Evolutionary conservation across 2,797 vertebrate genomes (phyloP).

Genomic region (Euphonia xanthogaster): DNA sequence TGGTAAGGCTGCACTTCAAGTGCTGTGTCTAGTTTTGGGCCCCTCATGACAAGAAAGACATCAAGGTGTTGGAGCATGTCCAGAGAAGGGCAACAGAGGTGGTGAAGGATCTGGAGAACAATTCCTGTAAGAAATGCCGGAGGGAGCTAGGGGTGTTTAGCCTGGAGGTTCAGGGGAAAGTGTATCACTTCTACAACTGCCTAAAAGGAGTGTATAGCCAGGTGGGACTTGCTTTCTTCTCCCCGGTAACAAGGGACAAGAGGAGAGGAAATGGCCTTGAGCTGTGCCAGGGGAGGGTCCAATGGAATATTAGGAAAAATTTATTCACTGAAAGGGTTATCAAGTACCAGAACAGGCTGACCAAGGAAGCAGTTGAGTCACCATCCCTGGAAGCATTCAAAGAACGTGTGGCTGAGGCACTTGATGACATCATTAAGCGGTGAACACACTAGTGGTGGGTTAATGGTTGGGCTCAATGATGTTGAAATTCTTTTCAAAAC

Average conservation of each 20-base stretch:
- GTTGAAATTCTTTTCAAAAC: not conserved
- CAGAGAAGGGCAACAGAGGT: not conserved
- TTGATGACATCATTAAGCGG: not conserved
- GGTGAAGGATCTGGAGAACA: not conserved
- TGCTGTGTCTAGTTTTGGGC: not conserved
- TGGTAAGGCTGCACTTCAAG: not conserved
- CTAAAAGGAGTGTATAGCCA: not conserved
- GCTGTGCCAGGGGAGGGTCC: not conserved
- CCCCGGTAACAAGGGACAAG: not conserved
- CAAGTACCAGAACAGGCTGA: not conserved
- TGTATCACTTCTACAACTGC: not conserved
- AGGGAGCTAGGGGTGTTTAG: not conserved
- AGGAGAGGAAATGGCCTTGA: not conserved
- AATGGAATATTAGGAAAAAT: not conserved
- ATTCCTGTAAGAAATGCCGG: not conserved
- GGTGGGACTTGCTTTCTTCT: not conserved
- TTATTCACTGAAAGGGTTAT: not conserved
- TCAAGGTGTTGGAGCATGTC: accelerated
- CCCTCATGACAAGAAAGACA: not conserved
- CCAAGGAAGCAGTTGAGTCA: not conserved
- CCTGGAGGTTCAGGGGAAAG: not conserved
- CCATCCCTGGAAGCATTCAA: accelerated
- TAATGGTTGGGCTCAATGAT: not conserved
- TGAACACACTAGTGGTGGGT: not conserved
- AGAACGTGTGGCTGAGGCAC: not conserved